Base-by-base conservation (phyloP, 2,797 vertebrate species). In the Hirundo rustica region DNA sequence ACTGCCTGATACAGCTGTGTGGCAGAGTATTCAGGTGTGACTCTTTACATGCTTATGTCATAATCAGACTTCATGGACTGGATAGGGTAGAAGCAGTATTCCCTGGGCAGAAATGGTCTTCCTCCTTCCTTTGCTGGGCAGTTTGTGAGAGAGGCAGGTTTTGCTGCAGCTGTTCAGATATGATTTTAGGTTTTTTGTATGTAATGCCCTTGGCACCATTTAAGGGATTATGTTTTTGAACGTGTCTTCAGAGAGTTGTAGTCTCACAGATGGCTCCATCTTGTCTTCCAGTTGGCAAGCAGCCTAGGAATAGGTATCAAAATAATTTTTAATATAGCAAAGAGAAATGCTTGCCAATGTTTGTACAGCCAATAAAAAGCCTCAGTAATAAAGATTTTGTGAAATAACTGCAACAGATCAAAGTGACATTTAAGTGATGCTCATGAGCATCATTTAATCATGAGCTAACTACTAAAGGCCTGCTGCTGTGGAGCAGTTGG, bases 321-420 rank as follows among this genome's bases (percentile, higher is more conserved):
- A 93, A 77, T 92, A 84, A 60, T 77, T 94, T 92, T 92, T 95
- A 92, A 89, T 89, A 55, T 7, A 79, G 64, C 34, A 40, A 86
- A 86, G 85, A 91, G 66, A 70, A 80, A 29, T 72, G 55, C 44
- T 92, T 47, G 89, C 80, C 60, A 67, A 7, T 94, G 53, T 76
- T 96, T 88, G 21, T 55, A 53, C 18, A 81, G 34, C 34, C 76
- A 88, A 78, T 90, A 88, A 93, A 91, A 91, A 81, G 15, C 32
- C 51, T 78, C 15, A 22, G 70, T 86, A 78, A 86, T 92, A 93
- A 92, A 88, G 62, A 66, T 84, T 88, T 91, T 86, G 36, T 81
- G 79, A 93, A 94, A 84, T 95, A 94, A 84, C 83, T 60, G 36
- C 27, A 77, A 1, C 88, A 96, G 66, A 92, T 96, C 91, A 95